Conservation (phyloP, 2,797 vertebrate species). For the Dendrocincla fuliginosa region DNA sequence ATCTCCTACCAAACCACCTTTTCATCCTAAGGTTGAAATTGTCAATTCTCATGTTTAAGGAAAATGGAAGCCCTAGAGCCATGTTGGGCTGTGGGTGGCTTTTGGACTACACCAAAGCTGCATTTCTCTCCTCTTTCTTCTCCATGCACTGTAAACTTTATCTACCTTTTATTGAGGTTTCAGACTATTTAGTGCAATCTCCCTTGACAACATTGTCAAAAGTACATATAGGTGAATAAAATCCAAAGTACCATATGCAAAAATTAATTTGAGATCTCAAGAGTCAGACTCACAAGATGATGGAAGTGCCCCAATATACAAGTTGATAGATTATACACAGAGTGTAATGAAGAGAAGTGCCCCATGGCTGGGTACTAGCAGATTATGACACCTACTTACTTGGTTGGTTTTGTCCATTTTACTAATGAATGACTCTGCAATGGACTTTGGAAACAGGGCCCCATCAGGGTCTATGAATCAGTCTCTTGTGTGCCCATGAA, state of each 20-base stretch:
- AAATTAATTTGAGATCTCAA: not conserved
- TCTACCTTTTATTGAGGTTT: not conserved
- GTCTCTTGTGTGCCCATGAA: not conserved
- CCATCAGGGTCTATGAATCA: not conserved
- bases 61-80: not conserved
- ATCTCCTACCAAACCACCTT: not conserved
- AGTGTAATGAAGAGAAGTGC: not conserved
- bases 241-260: not conserved
- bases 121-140: not conserved
- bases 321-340: not conserved
- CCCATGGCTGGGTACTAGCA: not conserved
- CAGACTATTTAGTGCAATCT: not conserved
- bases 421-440: not conserved
- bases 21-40: not conserved
- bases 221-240: not conserved
- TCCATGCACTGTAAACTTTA: not conserved
- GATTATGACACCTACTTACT: not conserved
- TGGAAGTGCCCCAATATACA: not conserved
- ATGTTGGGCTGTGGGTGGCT: not conserved
- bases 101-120: not conserved
- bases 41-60: not conserved
- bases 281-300: not conserved
- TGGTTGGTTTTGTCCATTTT: not conserved
- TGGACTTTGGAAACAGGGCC: not conserved
- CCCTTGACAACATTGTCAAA: not conserved